A percentile compares a stretch with the other conserved stretches of the same genome.
Evolutionary conservation across 2,797 vertebrate species (phyloP).

Genomic region (Pogoniulus pusillus): DNA sequence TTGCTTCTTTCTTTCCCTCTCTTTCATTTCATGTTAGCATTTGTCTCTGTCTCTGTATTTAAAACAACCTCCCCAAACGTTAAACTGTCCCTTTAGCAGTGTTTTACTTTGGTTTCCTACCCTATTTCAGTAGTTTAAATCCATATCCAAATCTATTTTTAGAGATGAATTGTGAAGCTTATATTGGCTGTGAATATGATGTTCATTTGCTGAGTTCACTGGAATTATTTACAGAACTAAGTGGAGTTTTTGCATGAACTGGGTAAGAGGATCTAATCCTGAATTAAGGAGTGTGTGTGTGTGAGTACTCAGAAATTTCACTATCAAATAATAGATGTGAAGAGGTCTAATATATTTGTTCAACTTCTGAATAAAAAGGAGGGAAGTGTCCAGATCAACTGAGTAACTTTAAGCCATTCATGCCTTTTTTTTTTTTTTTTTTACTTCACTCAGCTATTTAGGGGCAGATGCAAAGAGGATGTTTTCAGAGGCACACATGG

Average conservation of each 20-base stretch:
- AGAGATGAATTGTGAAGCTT: not conserved
- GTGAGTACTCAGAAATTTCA: not conserved
- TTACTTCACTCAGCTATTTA: slow-evolving; percentile 31
- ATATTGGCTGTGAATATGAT: not conserved
- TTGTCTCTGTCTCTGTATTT: not conserved
- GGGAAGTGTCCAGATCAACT: slow-evolving; percentile 9
- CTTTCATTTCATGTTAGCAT: not conserved
- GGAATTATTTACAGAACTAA: slow-evolving; percentile 14
- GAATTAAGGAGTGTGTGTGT: not conserved
- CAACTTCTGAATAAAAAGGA: not conserved
- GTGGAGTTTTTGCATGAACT: not conserved
- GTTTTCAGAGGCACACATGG: slow-evolving; percentile 45
- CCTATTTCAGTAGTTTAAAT: not conserved
- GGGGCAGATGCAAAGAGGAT: slow-evolving; percentile 12
- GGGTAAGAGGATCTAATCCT: not conserved
- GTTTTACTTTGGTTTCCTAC: not conserved
- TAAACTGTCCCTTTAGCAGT: not conserved
- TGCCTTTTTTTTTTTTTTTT: not conserved
- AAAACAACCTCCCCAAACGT: not conserved
- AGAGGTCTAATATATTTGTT: not conserved
- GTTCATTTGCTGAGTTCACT: not conserved
- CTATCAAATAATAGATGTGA: not conserved
- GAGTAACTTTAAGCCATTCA: slow-evolving; percentile 11
- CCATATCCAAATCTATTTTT: not conserved
- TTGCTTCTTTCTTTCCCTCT: not conserved